Percentiles rank a stretch among this genome's conserved stretches.
Conservation (phyloP, 1,140 invertebrate genomes). For the Neodiprion fabricii region DNA sequence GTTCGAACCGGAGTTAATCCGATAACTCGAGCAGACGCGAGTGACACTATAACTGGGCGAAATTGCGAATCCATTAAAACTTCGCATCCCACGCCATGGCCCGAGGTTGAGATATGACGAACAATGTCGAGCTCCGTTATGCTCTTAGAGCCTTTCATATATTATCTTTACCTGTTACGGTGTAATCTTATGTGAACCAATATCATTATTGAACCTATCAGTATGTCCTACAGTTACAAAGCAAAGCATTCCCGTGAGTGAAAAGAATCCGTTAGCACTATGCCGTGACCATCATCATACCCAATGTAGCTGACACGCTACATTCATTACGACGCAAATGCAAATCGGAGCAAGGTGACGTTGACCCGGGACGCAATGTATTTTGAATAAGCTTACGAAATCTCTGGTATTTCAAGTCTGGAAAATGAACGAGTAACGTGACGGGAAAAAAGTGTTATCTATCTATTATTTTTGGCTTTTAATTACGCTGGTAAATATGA, state of each 20-base stretch:
- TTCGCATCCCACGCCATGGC: neutral
- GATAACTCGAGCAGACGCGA: neutral
- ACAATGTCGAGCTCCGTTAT: neutral
- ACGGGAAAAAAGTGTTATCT: too few species aligned
- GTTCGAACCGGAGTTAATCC: slow-evolving; percentile 1
- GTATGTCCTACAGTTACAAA: too few species aligned
- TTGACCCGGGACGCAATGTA: too few species aligned
- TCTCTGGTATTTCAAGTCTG: too few species aligned
- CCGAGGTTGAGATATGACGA: neutral
- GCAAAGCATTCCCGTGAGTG: neutral
- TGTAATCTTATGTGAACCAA: too few species aligned
- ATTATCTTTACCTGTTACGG: neutral
- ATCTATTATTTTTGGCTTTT: too few species aligned
- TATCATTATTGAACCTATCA: too few species aligned
- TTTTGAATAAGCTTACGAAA: too few species aligned
- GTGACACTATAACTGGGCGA: neutral
- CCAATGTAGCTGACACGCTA: neutral
- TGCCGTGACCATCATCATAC: neutral
- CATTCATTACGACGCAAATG: too few species aligned
- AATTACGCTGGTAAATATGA: too few species aligned
- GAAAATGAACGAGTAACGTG: too few species aligned
- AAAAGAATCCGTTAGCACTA: neutral
- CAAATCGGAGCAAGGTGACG: too few species aligned
- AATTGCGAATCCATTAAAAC: neutral
- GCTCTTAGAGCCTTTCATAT: neutral